Evolutionary conservation across 2,888 invertebrate species (phyloP), one percentile per base, ranked within the genome.

Genomic region (Galeopsomyia nigrocyanea): DNA sequence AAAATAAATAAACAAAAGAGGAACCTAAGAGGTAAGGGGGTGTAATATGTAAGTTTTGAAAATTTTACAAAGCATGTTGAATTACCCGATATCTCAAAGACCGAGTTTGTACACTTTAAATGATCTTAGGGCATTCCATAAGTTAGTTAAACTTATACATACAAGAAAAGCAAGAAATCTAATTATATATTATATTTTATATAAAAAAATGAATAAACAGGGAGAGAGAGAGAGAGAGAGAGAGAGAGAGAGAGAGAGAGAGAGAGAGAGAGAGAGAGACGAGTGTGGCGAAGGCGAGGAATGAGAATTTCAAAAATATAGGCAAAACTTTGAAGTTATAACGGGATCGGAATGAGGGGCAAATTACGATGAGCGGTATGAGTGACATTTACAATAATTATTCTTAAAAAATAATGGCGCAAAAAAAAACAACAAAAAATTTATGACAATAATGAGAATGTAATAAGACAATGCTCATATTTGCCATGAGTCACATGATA

Each of bases 81-180:
- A 76, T 77, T 70, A 77, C 75, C 76, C 73, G 73, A 76, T 75
- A 77, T 79, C 78, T 77, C 77, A 76, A 79, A 79, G 65, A 78
- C 72, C 75, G 77, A 80, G 79, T 80, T 78, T 80, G 79, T 80
- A 81, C 77, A 77, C 77, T 77, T 76, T 68, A 72, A 77, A 80
- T 80, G 80, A 80, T 80, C 78, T 81, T 81, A 82, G 80, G 79
- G 80, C 81, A 80, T 80, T 82, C 78, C 77, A 75, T 80, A 80
- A 81, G 76, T 79, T 80, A 80, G 77, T 78, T 78, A 78, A 74
- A 77, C 70, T 60, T 76, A 74, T 65, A 76, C 71, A 74, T 68
- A 77, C 72, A 77, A 74, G 55, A 76, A 68, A 76, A 68, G 62
- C 63, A 73, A 68, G 57, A 77, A 74, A 68, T 64, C 67, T 77